Conservation (phyloP, 2,113 vertebrate species). For the Spizaetus ornatus region DNA sequence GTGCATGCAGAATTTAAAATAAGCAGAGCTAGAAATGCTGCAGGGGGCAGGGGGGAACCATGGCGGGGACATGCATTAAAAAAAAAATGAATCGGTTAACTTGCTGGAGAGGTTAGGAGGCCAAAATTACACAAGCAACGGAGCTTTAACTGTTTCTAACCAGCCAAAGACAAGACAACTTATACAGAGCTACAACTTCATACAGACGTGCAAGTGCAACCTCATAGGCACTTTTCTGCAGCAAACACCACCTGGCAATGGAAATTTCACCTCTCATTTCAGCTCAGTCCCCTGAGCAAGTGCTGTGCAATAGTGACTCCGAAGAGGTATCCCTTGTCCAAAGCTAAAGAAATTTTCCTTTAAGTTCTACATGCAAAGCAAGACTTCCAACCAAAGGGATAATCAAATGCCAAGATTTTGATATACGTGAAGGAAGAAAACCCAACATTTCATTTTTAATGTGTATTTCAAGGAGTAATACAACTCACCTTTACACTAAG, state of each 20-base stretch:
- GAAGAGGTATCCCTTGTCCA: not conserved
- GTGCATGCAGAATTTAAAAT: not conserved
- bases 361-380: not conserved
- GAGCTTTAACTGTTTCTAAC: not conserved
- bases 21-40: not conserved
- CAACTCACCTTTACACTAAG: not conserved
- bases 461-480: not conserved
- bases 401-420: not conserved
- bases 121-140: not conserved
- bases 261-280: not conserved
- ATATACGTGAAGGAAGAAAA: not conserved
- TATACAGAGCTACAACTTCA: not conserved
- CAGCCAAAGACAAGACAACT: not conserved
- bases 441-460: not conserved
- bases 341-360: not conserved
- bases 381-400: not conserved
- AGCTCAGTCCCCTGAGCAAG: not conserved
- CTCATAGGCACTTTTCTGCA: not conserved
- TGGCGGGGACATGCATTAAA: not conserved
- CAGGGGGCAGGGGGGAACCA: fast-evolving
- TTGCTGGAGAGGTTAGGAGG: not conserved
- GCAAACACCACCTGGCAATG: not conserved
- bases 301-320: not conserved
- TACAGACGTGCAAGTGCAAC: fast-evolving
- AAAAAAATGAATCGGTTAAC: not conserved